A percentile compares a stretch with the other conserved stretches of the same genome.
phyloP scores from a whole-genome alignment of 2,113 vertebrate genomes.

The Larimichthys crocea region DNA sequence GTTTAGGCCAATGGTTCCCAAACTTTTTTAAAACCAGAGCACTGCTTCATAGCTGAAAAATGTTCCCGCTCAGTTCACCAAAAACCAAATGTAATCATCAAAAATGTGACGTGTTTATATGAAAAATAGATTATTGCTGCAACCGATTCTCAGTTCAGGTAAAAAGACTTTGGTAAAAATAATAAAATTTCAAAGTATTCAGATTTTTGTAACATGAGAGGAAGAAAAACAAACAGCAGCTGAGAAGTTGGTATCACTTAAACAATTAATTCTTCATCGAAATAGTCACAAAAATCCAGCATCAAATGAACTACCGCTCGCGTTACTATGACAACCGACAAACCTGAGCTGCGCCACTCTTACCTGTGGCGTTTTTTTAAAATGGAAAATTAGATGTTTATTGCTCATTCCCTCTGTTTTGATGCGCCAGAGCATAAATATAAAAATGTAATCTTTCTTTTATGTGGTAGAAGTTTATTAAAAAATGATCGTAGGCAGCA shows the following conservation, averaged over 20 bases:
- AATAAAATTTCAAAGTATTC: not conserved
- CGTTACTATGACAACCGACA: slow-evolving; percentile 6
- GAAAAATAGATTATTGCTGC: not conserved
- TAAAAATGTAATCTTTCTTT: not conserved
- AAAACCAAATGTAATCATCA: not conserved
- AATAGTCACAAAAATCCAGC: not conserved
- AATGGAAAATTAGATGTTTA: not conserved
- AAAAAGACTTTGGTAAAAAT: not conserved
- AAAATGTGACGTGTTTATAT: not conserved
- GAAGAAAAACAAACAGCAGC: not conserved
- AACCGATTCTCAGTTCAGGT: not conserved
- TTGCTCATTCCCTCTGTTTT: not conserved
- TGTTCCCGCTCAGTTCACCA: not conserved
- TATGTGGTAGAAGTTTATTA: not conserved
- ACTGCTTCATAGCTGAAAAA: not conserved
- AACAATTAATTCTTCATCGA: not conserved
- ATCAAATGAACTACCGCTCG: not conserved
- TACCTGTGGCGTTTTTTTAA: not conserved
- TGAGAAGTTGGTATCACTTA: accelerated
- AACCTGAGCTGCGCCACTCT: not conserved
- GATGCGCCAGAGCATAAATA: no score
- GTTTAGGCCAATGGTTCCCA: not conserved
- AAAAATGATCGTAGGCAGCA: slow-evolving; percentile 26
- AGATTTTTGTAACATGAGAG: no score
- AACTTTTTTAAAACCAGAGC: not conserved